Percentiles rank a stretch among this genome's conserved stretches.
These are phyloP conservation scores for Diadema setosum DNA, from an alignment of 35 echinoderm and acorn worm species.

Conservation along the genomic window DNA sequence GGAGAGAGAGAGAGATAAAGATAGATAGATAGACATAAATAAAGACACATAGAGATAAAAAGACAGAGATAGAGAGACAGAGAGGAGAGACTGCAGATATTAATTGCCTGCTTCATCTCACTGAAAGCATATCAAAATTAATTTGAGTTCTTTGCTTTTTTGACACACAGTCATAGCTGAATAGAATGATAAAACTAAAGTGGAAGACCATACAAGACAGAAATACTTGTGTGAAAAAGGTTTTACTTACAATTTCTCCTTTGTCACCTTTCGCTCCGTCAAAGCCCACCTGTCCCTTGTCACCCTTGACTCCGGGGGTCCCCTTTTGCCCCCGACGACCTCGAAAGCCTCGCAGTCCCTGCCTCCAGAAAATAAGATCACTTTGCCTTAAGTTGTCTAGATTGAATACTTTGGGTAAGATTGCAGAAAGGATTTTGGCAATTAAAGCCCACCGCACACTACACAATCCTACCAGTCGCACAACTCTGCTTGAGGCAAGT, in stretches of 20 bases:
- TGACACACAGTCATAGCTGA: too few species aligned
- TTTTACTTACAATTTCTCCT: slow-evolving; percentile 12
- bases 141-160: too few species aligned
- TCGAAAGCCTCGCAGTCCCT: slow-evolving; percentile 55
- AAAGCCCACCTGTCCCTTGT: background rate
- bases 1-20: too few species aligned
- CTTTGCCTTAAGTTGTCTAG: background rate
- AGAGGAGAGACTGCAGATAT: too few species aligned
- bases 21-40: background rate
- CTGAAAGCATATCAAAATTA: too few species aligned
- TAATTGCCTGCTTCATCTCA: background rate
- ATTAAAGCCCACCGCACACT: too few species aligned
- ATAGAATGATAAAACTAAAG: too few species aligned
- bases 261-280: slow-evolving; percentile 25
- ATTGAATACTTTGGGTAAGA: background rate
- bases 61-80: too few species aligned
- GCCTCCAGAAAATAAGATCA: slow-evolving; percentile 57
- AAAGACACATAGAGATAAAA: too few species aligned
- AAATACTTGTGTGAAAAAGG: too few species aligned
- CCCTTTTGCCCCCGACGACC: slow-evolving; percentile 19
- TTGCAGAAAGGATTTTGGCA: background rate
- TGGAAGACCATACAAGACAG: too few species aligned
- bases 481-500: background rate
- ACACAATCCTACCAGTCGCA: background rate
- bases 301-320: background rate